phyloP scores from a whole-genome alignment of 2,888 invertebrate genomes.

The Caenorhabditis virilis region DNA sequence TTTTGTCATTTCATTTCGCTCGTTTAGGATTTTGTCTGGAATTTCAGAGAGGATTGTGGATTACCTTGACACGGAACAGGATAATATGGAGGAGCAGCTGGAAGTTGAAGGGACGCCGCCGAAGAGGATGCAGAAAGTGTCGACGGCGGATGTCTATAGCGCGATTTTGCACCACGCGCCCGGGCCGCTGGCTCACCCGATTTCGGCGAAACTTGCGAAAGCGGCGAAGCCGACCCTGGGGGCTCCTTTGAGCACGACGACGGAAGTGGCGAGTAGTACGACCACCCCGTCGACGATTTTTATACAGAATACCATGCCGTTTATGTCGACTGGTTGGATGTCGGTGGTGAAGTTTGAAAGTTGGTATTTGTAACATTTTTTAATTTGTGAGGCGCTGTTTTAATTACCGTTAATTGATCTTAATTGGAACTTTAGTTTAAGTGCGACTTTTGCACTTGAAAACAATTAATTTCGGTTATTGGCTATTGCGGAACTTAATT shows the following conservation, averaged over 20 bases:
- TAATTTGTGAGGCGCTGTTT: too few relatives aligned
- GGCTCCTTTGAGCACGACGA: not conserved
- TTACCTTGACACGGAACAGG: conserved; percentile 20
- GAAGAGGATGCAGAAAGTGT: conserved; percentile 29
- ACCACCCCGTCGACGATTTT: conserved; percentile 26
- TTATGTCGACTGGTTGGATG: conserved; percentile 32
- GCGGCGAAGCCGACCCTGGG: not conserved
- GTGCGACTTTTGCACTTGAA: too few relatives aligned
- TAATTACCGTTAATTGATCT: too few relatives aligned
- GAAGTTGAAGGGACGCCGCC: not conserved
- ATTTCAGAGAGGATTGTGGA: conserved; percentile 29
- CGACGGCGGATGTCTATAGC: conserved; percentile 53
- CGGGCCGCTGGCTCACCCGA: conserved; percentile 50
- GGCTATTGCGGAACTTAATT: too few relatives aligned
- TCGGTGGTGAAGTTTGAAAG: too few relatives aligned
- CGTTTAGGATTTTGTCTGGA: not conserved
- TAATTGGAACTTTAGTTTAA: too few relatives aligned
- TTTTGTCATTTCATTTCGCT: too few relatives aligned
- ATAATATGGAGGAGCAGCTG: too few relatives aligned
- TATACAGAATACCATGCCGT: conserved; percentile 26
- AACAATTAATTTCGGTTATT: too few relatives aligned
- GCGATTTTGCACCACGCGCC: conserved; percentile 52
- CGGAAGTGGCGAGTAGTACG: conserved; percentile 12
- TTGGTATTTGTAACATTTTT: too few relatives aligned
- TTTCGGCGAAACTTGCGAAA: conserved; percentile 28